Percentiles rank a stretch among this genome's conserved stretches.
phyloP scores from a whole-genome alignment of 2,888 invertebrate species.

The Caenorhabditis virilis region DNA sequence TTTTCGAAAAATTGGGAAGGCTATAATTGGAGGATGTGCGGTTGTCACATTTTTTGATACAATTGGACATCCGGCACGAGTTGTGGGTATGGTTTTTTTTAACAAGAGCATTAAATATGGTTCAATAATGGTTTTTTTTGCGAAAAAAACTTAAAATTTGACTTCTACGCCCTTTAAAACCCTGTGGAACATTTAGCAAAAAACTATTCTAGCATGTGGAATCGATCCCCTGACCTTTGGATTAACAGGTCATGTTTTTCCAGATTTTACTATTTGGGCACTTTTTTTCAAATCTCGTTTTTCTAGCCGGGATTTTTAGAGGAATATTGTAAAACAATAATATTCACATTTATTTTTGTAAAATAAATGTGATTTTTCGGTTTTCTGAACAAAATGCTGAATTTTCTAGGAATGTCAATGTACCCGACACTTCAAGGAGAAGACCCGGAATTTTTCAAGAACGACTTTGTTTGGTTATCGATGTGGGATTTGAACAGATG shows the following conservation, averaged over 20 bases:
- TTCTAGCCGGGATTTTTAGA: too few relatives aligned
- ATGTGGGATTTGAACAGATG: conserved; percentile 33
- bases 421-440: conserved; percentile 47
- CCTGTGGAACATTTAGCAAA: too few relatives aligned
- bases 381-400: neutral
- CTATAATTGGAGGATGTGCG: conserved; percentile 38
- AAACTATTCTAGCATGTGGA: too few relatives aligned
- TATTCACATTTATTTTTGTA: too few relatives aligned
- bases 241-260: too few relatives aligned
- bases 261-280: too few relatives aligned
- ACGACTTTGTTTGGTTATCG: conserved; percentile 51
- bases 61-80: conserved; percentile 49
- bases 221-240: too few relatives aligned
- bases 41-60: conserved; percentile 40
- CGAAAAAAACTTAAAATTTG: too few relatives aligned
- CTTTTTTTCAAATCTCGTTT: too few relatives aligned
- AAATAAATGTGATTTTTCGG: neutral
- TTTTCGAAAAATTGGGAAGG: conserved; percentile 10
- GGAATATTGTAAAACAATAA: too few relatives aligned
- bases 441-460: conserved; percentile 30
- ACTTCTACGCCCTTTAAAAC: too few relatives aligned
- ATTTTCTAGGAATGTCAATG: conserved; percentile 41
- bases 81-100: conserved; percentile 24
- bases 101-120: conserved; percentile 1
- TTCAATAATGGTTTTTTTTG: too few relatives aligned